Percentiles rank a stretch among this genome's conserved stretches.
These are phyloP conservation scores for Eugnorisma glareosa DNA, from an alignment of 2,888 invertebrate species.

Conservation along the genomic window DNA sequence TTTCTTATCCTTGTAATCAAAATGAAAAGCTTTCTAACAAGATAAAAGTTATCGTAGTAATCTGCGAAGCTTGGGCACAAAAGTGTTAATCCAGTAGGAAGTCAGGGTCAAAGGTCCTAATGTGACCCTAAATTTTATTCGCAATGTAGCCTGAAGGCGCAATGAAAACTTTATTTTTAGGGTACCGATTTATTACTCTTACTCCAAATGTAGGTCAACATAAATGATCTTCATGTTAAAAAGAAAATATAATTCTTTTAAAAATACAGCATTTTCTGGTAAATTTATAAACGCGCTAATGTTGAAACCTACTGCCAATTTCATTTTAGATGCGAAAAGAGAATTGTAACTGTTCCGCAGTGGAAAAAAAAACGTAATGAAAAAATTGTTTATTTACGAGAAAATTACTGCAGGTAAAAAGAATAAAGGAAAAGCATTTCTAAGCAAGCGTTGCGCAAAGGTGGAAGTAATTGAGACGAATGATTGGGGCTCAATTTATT, in stretches of 20 bases:
- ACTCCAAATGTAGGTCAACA: not conserved
- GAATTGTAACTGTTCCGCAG: not conserved
- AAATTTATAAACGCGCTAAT: not conserved
- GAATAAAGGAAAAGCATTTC: constrained; percentile 10
- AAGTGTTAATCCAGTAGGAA: constrained; percentile 9
- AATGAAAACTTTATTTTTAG: constrained; percentile 19
- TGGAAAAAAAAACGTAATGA: not conserved
- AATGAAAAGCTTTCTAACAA: constrained; percentile 19
- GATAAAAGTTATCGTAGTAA: constrained; percentile 28
- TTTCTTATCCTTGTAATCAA: constrained; percentile 39
- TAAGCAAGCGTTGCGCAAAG: constrained; percentile 1
- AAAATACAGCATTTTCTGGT: not conserved
- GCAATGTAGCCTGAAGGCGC: constrained; percentile 16
- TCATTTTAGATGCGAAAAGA: not conserved
- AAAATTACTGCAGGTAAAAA: constrained; percentile 2
- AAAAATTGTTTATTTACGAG: constrained; percentile 4
- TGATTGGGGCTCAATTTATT: constrained; percentile 42
- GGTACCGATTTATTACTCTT: not conserved
- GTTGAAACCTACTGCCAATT: constrained; percentile 6
- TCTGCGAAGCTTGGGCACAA: not conserved
- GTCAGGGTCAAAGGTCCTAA: constrained; percentile 33
- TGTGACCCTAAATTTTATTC: constrained; percentile 24
- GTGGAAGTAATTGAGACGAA: constrained; percentile 49
- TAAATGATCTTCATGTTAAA: not conserved
- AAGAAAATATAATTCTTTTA: not conserved